A percentile compares a stretch with the other conserved stretches of the same genome.
phyloP scores from a whole-genome alignment of 2,797 vertebrate species.

The Notoglanidium macrostoma region DNA sequence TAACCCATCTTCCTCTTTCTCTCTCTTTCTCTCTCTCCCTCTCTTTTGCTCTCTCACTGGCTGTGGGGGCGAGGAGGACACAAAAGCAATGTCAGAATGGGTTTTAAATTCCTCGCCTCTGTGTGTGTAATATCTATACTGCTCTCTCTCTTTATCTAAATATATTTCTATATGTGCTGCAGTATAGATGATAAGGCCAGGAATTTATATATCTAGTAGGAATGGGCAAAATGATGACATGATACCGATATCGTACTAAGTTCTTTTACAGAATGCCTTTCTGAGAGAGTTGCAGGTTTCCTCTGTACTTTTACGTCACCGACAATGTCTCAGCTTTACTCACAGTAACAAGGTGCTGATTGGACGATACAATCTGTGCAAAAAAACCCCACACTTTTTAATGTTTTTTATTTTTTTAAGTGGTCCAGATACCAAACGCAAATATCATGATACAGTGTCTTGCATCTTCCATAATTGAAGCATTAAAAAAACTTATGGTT shows the following conservation, averaged over 20 bases:
- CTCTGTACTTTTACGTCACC: slow-evolving; percentile 27
- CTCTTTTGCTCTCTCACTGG: slow-evolving; percentile 43
- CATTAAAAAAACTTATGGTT: not conserved
- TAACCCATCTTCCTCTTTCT: slow-evolving; percentile 53
- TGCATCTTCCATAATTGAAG: not conserved
- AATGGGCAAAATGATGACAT: not conserved
- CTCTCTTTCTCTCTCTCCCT: slow-evolving; percentile 10
- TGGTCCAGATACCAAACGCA: not conserved
- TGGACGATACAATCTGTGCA: not conserved
- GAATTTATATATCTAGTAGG: not conserved
- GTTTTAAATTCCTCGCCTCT: slow-evolving; percentile 44
- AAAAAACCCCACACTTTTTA: not conserved
- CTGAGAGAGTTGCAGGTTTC: slow-evolving; percentile 24
- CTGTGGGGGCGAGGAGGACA: slow-evolving; percentile 53
- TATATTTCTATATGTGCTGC: not conserved
- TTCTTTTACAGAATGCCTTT: not conserved
- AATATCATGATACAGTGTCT: not conserved
- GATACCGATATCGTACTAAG: not conserved
- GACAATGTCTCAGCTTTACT: not conserved
- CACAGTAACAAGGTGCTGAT: slow-evolving; percentile 4
- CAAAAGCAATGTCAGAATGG: slow-evolving; percentile 51
- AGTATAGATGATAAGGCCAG: not conserved
- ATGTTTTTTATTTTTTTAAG: not conserved
- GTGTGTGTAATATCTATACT: slow-evolving; percentile 13
- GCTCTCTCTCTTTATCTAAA: not conserved